These are phyloP conservation scores for Zaprionus nigranus DNA, from an alignment of 1,140 invertebrate genomes.

Conservation along the genomic window DNA sequence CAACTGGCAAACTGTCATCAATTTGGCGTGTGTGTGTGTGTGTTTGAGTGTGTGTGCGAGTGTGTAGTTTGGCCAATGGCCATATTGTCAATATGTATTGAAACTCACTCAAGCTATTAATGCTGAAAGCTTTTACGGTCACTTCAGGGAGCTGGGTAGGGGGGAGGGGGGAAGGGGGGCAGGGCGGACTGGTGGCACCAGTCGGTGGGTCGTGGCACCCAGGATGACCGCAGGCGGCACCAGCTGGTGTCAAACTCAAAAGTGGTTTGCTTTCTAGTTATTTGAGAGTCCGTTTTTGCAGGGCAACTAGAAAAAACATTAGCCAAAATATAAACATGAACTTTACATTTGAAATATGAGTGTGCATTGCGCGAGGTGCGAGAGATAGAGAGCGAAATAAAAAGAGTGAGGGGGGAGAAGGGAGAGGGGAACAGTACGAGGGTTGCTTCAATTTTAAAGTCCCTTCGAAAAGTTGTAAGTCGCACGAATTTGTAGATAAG, in stretches of 20 bases:
- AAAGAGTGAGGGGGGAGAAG: too few species aligned
- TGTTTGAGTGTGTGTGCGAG: slow-evolving; percentile 37
- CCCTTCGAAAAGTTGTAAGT: slow-evolving; percentile 50
- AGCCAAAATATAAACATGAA: slow-evolving; percentile 84
- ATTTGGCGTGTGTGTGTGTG: slow-evolving; percentile 62
- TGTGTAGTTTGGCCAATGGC: slow-evolving; percentile 71
- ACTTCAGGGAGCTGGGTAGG: slow-evolving; percentile 63
- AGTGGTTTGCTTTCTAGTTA: slow-evolving; percentile 71
- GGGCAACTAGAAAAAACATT: slow-evolving; percentile 72
- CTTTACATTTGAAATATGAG: slow-evolving; percentile 75
- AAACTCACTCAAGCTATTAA: slow-evolving; percentile 82
- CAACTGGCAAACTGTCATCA: slow-evolving; percentile 83
- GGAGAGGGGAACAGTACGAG: background rate
- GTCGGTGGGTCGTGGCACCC: slow-evolving; percentile 6
- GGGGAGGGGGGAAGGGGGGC: background rate
- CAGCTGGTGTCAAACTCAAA: slow-evolving; percentile 84
- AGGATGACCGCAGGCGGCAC: slow-evolving; percentile 73
- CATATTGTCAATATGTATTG: slow-evolving; percentile 82
- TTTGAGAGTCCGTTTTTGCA: slow-evolving; percentile 43
- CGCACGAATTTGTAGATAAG: slow-evolving; percentile 72
- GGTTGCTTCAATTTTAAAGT: slow-evolving; percentile 42
- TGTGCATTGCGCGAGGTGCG: slow-evolving; percentile 34
- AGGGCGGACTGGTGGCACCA: background rate
- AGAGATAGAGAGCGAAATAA: background rate
- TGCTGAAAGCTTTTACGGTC: slow-evolving; percentile 81